Evolutionary conservation across 2,113 vertebrate species (phyloP), one percentile per base, ranked within the genome.

Genomic region (Gymnorhina tibicen): DNA sequence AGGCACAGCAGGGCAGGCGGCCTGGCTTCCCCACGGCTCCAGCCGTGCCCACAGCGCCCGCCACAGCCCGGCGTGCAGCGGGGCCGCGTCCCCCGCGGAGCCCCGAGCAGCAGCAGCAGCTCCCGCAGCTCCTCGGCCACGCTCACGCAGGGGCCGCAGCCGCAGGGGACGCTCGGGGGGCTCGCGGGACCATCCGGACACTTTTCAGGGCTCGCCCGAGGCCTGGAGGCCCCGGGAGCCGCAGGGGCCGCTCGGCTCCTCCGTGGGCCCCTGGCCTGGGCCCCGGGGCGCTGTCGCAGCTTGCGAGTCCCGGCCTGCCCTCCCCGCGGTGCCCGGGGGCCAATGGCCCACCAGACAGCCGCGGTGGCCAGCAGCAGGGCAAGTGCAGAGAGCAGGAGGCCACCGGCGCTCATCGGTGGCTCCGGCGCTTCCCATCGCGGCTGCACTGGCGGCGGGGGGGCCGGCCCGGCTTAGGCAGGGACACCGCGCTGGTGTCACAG

Each of bases 281-380:
- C 14, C 33, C 33, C 3, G 1, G 2, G 42, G 26, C 0, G 4
- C 72, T 32, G 16, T 3, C 2, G 1, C 26, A 10, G 24, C 33
- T 35, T 22, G 10, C 4, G 1, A 46, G n/a, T 35, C 18, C 42
- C 26, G 16, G 33, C 72, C 32, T 28, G 53, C 8, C 19, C 3
- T 53, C 33, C 7, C 33, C 19, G 3, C 1, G 5, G 11, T 58
- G 72, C 26, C 42, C 26, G 2, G 15, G 11, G 33, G 33, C 33
- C 53, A 16, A 3, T 6, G 22, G 50, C 39, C 52, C n/a, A 28
- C 0, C 72, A 47, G 42, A 10, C 26, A 13, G 55, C 42, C 55
- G 30, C 6, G 7, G 55, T 19, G 56, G 56, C 56, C 73, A 49
- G 44, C 74, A 62, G n/a, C 44, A 49, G 56, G 74, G 21, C 42